These are phyloP conservation scores for Zosterops lateralis DNA, from an alignment of 2,113 vertebrate genomes.

Conservation along the genomic window DNA sequence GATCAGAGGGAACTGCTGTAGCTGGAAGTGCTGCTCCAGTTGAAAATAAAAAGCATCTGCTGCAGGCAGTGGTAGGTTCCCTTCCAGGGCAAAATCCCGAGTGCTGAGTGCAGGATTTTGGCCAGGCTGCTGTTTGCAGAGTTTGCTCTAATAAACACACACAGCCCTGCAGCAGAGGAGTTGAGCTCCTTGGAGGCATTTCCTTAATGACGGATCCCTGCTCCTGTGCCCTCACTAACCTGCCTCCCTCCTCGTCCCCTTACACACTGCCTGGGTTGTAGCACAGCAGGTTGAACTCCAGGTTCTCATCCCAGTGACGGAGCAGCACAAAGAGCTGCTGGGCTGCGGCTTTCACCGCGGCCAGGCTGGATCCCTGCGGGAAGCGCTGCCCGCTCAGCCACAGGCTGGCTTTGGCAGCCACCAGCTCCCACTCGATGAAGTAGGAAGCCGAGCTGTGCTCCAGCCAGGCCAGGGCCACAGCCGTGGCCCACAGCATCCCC, in stretches of 20 bases:
- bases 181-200: not conserved
- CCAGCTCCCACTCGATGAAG: slow-evolving; percentile 93
- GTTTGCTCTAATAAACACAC: not conserved
- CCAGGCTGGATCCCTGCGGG: slow-evolving; percentile 80
- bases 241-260: not conserved
- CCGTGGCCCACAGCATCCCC: slow-evolving; percentile 91
- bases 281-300: slow-evolving; percentile 94
- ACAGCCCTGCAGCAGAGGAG: not conserved
- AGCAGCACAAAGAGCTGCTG: slow-evolving; percentile 96
- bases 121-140: not conserved
- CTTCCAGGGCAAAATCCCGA: not conserved
- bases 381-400: slow-evolving; percentile 86
- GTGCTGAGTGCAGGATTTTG: not conserved
- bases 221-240: not conserved
- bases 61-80: not conserved
- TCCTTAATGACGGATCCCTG: not conserved
- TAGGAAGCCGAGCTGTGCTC: slow-evolving; percentile 92
- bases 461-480: slow-evolving; percentile 91
- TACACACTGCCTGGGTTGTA: slow-evolving; percentile 90
- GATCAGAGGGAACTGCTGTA: not conserved
- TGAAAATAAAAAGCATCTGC: not conserved
- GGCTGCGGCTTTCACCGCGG: slow-evolving; percentile 81
- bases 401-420: slow-evolving; percentile 89
- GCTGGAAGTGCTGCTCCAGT: not conserved
- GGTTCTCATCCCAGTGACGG: slow-evolving; percentile 94